Evolutionary conservation across 2,888 invertebrate genomes (phyloP).

Genomic region (Agapostemon virescens): DNA sequence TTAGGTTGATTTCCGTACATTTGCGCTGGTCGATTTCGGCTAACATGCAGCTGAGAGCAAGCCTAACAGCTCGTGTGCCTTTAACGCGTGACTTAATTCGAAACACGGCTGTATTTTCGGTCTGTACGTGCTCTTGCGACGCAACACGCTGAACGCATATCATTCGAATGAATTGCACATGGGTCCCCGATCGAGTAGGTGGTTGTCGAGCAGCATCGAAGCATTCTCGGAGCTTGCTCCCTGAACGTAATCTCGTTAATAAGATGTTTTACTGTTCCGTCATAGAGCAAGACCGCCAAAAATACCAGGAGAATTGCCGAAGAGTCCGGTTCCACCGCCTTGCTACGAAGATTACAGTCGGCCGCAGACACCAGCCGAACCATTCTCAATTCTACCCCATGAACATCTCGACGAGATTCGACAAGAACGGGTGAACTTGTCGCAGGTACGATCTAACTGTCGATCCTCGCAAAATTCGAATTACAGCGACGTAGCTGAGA

Average conservation of each 20-base stretch:
- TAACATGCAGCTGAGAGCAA: not conserved
- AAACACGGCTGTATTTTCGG: not conserved
- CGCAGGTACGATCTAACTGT: conserved; percentile 72
- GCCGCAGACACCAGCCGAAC: conserved; percentile 64
- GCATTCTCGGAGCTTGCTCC: conserved; percentile 11
- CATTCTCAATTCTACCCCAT: conserved; percentile 68
- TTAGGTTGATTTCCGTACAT: not conserved
- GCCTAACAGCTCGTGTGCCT: not conserved
- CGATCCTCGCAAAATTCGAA: no score
- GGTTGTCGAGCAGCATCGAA: conserved; percentile 46
- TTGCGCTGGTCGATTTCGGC: not conserved
- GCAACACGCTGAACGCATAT: not conserved
- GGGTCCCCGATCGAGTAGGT: conserved; percentile 21
- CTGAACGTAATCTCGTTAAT: conserved; percentile 5
- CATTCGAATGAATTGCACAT: no score
- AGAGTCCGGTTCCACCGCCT: conserved; percentile 76
- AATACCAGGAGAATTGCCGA: conserved; percentile 75
- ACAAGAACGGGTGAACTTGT: conserved; percentile 76
- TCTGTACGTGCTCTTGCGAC: not conserved
- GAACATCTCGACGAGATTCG: conserved; percentile 78
- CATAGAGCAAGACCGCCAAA: conserved; percentile 62
- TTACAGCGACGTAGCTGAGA: no score
- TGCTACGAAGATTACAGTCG: conserved; percentile 68
- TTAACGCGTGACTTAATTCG: conserved; percentile 14
- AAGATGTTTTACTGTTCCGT: conserved; percentile 29